These are phyloP conservation scores for Nebria salina DNA, from an alignment of 2,888 invertebrate genomes.

Conservation along the genomic window DNA sequence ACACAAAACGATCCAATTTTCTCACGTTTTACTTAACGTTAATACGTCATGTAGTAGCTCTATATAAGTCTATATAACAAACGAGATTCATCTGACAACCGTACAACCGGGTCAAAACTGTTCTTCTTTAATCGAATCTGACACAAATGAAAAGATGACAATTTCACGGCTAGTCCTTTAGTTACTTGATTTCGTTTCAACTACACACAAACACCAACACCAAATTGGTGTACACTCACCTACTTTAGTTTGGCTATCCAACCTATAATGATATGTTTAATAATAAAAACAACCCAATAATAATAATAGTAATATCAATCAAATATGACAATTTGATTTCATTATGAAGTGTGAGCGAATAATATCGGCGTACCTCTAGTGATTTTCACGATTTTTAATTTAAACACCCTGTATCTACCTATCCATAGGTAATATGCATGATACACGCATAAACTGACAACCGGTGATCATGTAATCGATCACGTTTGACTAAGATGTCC, in stretches of 20 bases:
- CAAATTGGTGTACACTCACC: neutral
- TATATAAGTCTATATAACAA: slow-evolving; percentile 22
- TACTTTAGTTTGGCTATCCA: neutral
- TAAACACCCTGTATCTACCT: neutral
- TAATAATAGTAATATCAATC: neutral
- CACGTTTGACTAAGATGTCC: slow-evolving; percentile 18
- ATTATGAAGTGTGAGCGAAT: neutral
- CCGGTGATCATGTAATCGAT: slow-evolving; percentile 7
- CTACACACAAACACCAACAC: neutral
- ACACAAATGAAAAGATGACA: slow-evolving; percentile 36
- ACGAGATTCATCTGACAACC: neutral
- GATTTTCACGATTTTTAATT: neutral
- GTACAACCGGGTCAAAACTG: slow-evolving; percentile 8
- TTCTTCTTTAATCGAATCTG: slow-evolving; percentile 35
- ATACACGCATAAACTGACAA: slow-evolving; percentile 8
- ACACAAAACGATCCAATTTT: neutral
- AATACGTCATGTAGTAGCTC: slow-evolving; percentile 16
- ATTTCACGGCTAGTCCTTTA: slow-evolving; percentile 42
- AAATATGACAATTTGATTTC: neutral
- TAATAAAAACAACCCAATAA: neutral
- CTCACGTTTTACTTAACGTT: neutral
- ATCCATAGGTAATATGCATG: neutral
- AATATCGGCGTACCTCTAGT: neutral
- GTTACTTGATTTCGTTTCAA: slow-evolving; percentile 35
- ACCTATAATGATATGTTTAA: neutral